Base-by-base conservation (phyloP, 2,797 vertebrate species). In the Oophaga sylvatica region DNA sequence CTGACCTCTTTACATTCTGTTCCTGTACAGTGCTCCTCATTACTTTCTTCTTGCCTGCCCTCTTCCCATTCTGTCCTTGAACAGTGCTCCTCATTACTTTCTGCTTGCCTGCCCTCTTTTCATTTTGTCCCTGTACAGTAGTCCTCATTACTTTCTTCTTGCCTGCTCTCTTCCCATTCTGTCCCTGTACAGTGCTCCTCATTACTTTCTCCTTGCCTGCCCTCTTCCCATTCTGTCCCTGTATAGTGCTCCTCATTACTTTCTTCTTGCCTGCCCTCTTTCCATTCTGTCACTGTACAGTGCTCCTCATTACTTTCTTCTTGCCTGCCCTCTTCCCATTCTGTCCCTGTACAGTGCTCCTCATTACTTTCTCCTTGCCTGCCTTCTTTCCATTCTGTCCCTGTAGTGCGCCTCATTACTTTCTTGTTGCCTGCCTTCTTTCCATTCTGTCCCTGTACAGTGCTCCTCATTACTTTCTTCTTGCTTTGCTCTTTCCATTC, bases 291-390 rank as follows among this genome's bases (percentile, higher is more conserved):
- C 80, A 84, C 73, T 86, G 85, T 88, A 85, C 83, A 48, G 60
- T 81, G 31, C 45, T 81, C 60, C 83, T 89, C 70, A 62, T 89
- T 77, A 82, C 29, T 85, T 88, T 77, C 81, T 26, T 53, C 17
- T 79, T 53, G 48, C 0, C 48, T 7, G 7, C 5, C 48, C 48
- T 53, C 48, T 53, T 53, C 8, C 48, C 26, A 20, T 88, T 75
- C 78, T 88, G 62, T 77, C 80, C 88, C 80, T 86, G 85, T 88
- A 85, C 83, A 48, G 60, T 81, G 31, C 26, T 81, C 48, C 83
- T 89, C 62, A 62, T 89, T 77, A 82, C 29, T 85, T 88, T 77
- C 73, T 41, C 35, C n/a, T 79, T 53, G 48, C 48, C 11, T 53
- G 48, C 48, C 48, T 7, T 53, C 48, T 53, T 53, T 7, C 48